These are phyloP conservation scores for Platalea minor DNA, from an alignment of 2,797 vertebrate genomes.

Conservation along the genomic window DNA sequence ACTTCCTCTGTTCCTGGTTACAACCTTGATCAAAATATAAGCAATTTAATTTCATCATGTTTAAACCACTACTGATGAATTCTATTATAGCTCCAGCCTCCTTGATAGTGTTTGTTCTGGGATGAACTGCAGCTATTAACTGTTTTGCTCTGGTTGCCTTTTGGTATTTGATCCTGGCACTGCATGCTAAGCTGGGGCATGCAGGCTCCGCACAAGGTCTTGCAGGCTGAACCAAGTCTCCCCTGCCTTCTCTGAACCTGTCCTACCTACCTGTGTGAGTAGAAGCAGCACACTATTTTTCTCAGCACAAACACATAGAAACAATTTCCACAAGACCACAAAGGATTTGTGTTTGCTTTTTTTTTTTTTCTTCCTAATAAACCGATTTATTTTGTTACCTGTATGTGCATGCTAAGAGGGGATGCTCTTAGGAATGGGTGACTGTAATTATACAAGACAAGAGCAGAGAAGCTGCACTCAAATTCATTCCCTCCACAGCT, in stretches of 20 bases:
- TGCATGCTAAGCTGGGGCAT: accelerated
- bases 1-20: background rate
- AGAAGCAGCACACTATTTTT: background rate
- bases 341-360: background rate
- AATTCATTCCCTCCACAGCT: constrained; percentile 14
- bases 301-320: background rate
- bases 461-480: constrained; percentile 9
- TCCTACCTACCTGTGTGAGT: background rate
- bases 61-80: background rate
- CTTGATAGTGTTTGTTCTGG: background rate
- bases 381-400: background rate
- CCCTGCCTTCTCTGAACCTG: background rate
- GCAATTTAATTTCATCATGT: background rate
- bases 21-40: background rate
- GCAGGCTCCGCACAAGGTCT: background rate
- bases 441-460: constrained; percentile 52
- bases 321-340: background rate
- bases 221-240: background rate
- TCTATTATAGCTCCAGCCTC: background rate
- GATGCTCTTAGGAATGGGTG: constrained; percentile 43
- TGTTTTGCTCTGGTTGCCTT: background rate
- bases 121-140: background rate
- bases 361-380: background rate
- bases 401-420: background rate
- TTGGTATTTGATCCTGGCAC: background rate